Evolutionary conservation across 2,113 vertebrate species (phyloP), one percentile per base, ranked within the genome.

Genomic region (Vulpes vulpes): DNA sequence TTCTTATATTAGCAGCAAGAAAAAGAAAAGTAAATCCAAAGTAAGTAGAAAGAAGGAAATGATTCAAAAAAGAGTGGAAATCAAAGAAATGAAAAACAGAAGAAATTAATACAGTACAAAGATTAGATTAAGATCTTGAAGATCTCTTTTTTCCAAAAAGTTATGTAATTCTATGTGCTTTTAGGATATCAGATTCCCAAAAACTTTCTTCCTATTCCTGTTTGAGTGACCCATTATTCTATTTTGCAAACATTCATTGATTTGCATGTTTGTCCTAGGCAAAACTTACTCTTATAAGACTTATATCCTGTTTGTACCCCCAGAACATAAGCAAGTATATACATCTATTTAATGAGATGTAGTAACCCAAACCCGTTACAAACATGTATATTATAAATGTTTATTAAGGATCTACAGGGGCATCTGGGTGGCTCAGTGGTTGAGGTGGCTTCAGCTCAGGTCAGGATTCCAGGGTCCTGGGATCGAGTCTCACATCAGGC

Each of bases 11-110:
- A 73, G 11, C 91, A 62, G 32, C 23, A 19, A 51, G 59, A 85
- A 71, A 96, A 80, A 62, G 4, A 86, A 89, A 89, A 91, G 25
- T 27, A 95, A 83, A 69, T 95, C 67, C 32, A 78, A 82, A 82
- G 32, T 35, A 80, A 64, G 38, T 57, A 17, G 38, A 27, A 60
- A 38, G 19, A 55, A 96, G 11, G 4, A 89, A 89, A 80, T 89
- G 5, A 78, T 93, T 78, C 43, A 91, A 93, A 87, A 81, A 87
- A 86, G 32, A 96, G 8, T 17, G 76, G 35, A 97, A 81, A 92
- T 79, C 32, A 81, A 76, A 91, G 16, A 74, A 55, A 57, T 65
- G 14, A 4, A 22, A 89, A 84, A 53, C 23, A 74, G 43, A 38
- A 20, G 93, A 90, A 85, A 53, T 60, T 53, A 83, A 64, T 10